Conservation (phyloP, 2,797 vertebrate genomes). For the Glossophaga mutica region DNA sequence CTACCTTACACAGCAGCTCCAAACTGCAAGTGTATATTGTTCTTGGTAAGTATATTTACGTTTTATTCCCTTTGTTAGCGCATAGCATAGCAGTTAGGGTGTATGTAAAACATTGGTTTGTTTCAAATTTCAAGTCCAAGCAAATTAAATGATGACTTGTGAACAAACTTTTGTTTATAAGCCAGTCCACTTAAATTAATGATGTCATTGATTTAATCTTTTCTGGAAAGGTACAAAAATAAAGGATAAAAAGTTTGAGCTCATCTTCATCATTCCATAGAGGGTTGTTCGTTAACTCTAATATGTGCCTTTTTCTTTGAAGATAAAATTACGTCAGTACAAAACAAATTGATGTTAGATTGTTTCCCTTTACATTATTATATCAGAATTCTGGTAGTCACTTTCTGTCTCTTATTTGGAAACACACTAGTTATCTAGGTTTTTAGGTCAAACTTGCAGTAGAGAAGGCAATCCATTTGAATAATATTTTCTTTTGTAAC, state of each 20-base stretch:
- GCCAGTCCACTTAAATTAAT: constrained; percentile 34
- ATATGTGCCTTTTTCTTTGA: not conserved
- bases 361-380: constrained; percentile 23
- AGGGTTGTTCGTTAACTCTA: not conserved
- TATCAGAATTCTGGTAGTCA: constrained; percentile 1
- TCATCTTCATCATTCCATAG: not conserved
- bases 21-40: constrained; percentile 93
- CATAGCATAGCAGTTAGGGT: not conserved
- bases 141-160: constrained; percentile 22
- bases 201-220: not conserved
- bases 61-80: constrained; percentile 49
- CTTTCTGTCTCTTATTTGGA: constrained; percentile 13
- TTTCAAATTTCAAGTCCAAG: constrained; percentile 33
- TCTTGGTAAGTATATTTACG: constrained; percentile 91
- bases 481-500: constrained; percentile 11
- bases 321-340: not conserved
- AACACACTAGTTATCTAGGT: constrained; percentile 20
- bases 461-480: constrained; percentile 18
- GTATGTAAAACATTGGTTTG: constrained; percentile 12
- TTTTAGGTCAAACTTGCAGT: constrained; percentile 1
- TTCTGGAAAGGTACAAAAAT: not conserved
- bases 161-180: constrained; percentile 47
- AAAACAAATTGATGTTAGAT: not conserved
- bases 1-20: constrained; percentile 97
- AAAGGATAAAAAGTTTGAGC: not conserved